A percentile compares a stretch with the other conserved stretches of the same genome.
Evolutionary conservation across 2,797 vertebrate species (phyloP).

Genomic region (Anabas testudineus): DNA sequence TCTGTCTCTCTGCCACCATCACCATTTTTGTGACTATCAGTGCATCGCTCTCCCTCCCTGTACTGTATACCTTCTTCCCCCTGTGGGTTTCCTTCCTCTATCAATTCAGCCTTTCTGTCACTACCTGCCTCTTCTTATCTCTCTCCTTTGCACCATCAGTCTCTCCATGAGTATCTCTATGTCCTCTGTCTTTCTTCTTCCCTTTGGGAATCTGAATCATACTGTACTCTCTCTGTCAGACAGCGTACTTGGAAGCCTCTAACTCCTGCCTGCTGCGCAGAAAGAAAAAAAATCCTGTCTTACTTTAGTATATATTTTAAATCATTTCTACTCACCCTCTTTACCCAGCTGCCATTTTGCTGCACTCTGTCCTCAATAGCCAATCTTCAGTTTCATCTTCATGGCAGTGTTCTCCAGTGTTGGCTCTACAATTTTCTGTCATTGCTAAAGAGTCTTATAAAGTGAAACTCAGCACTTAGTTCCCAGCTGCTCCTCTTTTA

Average conservation of each 20-base stretch:
- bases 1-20: not conserved
- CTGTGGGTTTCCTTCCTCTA: slow-evolving; percentile 4
- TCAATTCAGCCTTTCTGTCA: slow-evolving; percentile 2
- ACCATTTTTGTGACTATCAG: slow-evolving; percentile 1
- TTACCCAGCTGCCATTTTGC: slow-evolving; percentile 5
- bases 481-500: slow-evolving; percentile 9
- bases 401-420: slow-evolving; percentile 3
- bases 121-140: slow-evolving; percentile 1
- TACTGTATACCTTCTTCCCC: not conserved
- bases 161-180: slow-evolving; percentile 15
- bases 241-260: slow-evolving; percentile 1
- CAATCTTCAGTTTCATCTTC: slow-evolving; percentile 41
- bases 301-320: not conserved
- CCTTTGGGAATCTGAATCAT: slow-evolving; percentile 19
- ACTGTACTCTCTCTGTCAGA: slow-evolving; percentile 17
- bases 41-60: not conserved
- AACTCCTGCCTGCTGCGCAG: slow-evolving; percentile 8
- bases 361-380: slow-evolving; percentile 5
- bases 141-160: slow-evolving; percentile 13
- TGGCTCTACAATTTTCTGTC: slow-evolving; percentile 11
- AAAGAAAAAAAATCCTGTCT: slow-evolving; percentile 21
- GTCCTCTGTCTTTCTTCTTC: slow-evolving; percentile 7
- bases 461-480: slow-evolving; percentile 26
- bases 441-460: slow-evolving; percentile 13
- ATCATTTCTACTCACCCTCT: slow-evolving; percentile 6